A percentile compares a stretch with the other conserved stretches of the same genome.
phyloP scores from a whole-genome alignment of 2,888 invertebrate species.

The Invenusta paracnida region DNA sequence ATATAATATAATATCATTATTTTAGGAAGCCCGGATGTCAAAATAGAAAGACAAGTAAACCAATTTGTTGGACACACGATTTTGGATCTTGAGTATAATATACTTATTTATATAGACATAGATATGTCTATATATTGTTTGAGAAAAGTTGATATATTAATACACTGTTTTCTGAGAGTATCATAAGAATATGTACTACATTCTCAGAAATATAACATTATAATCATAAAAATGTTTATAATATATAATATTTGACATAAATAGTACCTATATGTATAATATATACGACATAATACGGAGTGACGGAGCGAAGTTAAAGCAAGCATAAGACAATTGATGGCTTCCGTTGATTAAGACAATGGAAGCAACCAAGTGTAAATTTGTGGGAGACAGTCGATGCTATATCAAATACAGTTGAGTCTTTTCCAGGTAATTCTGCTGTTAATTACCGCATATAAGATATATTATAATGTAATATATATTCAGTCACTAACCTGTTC shows the following conservation, averaged over 20 bases:
- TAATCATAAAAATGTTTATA: no score
- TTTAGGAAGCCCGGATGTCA: no score
- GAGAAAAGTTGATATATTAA: neutral
- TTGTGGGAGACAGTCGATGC: neutral
- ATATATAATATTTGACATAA: no score
- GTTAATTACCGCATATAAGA: neutral
- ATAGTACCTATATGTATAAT: neutral
- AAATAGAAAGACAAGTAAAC: neutral
- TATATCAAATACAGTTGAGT: neutral
- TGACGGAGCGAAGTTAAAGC: neutral
- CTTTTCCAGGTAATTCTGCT: neutral
- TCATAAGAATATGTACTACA: no score
- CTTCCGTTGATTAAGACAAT: constrained; percentile 11
- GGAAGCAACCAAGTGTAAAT: neutral
- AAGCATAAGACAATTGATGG: constrained; percentile 10
- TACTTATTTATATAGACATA: neutral
- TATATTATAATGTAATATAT: no score
- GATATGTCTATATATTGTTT: neutral
- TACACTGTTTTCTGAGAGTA: neutral
- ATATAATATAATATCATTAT: no score
- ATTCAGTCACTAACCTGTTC: no score
- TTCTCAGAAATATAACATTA: no score
- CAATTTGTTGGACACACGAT: neutral
- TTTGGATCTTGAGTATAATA: neutral
- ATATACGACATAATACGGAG: neutral